phyloP scores from a whole-genome alignment of 2,797 vertebrate genomes.

The Triplophysa bombifrons region DNA sequence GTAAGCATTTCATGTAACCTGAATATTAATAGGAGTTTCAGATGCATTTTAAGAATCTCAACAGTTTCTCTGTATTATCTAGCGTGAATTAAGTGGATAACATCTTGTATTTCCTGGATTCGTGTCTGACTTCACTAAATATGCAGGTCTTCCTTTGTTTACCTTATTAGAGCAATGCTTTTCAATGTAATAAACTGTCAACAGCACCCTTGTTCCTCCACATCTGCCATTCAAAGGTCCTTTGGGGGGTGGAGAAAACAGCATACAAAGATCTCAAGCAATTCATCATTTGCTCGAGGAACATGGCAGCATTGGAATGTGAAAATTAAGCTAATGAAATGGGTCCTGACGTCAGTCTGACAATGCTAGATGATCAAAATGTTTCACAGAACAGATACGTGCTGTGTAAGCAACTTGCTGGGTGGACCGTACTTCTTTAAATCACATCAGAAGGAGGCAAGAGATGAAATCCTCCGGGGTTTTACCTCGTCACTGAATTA shows the following conservation, averaged over 20 bases:
- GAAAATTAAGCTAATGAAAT: slow-evolving; percentile 73
- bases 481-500: slow-evolving; percentile 23
- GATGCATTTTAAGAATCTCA: neutral
- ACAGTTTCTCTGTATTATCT: slow-evolving; percentile 20
- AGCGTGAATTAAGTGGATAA: slow-evolving; percentile 9
- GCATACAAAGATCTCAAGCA: slow-evolving; percentile 60
- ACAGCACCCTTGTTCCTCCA: slow-evolving; percentile 37
- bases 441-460: slow-evolving; percentile 22
- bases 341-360: slow-evolving; percentile 62
- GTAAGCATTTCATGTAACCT: slow-evolving; percentile 7
- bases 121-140: slow-evolving; percentile 5
- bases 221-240: slow-evolving; percentile 22
- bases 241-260: slow-evolving; percentile 46
- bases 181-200: slow-evolving; percentile 46
- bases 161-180: slow-evolving; percentile 40
- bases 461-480: slow-evolving; percentile 21
- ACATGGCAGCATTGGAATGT: slow-evolving; percentile 69
- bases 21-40: slow-evolving; percentile 23
- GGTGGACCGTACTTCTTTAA: slow-evolving; percentile 12
- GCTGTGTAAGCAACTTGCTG: slow-evolving; percentile 55
- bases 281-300: slow-evolving; percentile 64
- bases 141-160: slow-evolving; percentile 43
- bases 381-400: slow-evolving; percentile 54
- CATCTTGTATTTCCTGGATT: slow-evolving; percentile 31
- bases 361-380: slow-evolving; percentile 68